These are phyloP conservation scores for Montipora capricornis DNA, from an alignment of 64 coral and sea anemone species.

Conservation along the genomic window DNA sequence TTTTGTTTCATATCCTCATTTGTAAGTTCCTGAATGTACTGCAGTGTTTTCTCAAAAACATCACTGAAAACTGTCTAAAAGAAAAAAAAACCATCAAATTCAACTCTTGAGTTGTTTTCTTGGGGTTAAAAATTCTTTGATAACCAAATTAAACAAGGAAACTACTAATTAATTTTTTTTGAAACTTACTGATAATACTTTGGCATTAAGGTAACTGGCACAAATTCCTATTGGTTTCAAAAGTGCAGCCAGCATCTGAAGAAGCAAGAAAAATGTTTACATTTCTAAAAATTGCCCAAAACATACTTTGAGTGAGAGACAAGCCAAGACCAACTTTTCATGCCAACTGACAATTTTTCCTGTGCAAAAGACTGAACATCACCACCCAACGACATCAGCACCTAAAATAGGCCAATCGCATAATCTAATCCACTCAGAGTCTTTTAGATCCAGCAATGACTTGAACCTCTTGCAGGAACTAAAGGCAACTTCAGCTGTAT, in stretches of 20 bases:
- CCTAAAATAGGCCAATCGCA: too few relatives aligned
- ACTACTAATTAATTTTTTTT: background rate
- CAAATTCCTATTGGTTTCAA: slow-evolving; percentile 90
- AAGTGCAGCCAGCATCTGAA: slow-evolving; percentile 88
- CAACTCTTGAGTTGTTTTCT: background rate
- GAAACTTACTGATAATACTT: slow-evolving; percentile 83
- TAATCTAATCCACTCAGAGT: too few relatives aligned
- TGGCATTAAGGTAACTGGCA: slow-evolving; percentile 86
- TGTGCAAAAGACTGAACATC: too few relatives aligned
- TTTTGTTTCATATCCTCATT: slow-evolving; percentile 98
- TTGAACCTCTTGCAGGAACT: too few relatives aligned
- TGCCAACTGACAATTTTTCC: too few relatives aligned
- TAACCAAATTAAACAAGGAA: background rate
- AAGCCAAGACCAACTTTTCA: too few relatives aligned
- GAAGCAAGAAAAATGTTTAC: too few relatives aligned
- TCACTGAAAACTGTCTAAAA: slow-evolving; percentile 82
- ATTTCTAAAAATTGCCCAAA: too few relatives aligned
- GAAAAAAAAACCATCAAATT: background rate
- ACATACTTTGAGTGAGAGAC: too few relatives aligned
- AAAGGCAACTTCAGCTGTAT: too few relatives aligned
- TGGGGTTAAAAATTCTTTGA: background rate
- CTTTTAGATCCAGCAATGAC: too few relatives aligned
- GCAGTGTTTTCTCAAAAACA: slow-evolving; percentile 94
- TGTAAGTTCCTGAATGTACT: slow-evolving; percentile 89
- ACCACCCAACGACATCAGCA: too few relatives aligned